Base-by-base conservation (phyloP, 1,140 invertebrate genomes). In the Nasonia longicornis region DNA sequence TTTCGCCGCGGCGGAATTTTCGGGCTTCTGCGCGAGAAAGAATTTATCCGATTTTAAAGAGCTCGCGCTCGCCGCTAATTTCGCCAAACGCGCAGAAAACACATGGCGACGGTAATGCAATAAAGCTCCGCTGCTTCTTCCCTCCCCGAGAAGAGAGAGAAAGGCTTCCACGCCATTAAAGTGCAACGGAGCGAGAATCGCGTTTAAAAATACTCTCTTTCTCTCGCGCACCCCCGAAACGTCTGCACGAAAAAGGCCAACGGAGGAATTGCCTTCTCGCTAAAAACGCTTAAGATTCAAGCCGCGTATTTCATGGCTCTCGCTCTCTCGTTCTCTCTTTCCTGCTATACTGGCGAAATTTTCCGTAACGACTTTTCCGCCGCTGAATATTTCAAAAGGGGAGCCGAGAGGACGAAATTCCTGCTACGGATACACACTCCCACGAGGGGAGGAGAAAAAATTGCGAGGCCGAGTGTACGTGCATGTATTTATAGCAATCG, bases 201-300 rank as follows among this genome's bases (percentile, higher is more conserved):
- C 31, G 29, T 63, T 29, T 58, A 73, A 79, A 73, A 71, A 31
- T 16, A 73, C 52, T 58, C 26, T 26, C 26, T 26, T 26, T 26
- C 26, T 26, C 52, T 42, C 12, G 42, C 42, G 14, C 48, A 45
- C 16, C 22, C 52, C 20, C 12, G 2, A 73, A 79, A 70, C n/a
- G 52, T 29, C 20, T 26, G 66, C 8, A 20, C 12, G 11, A 35
- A 42, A 20, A 73, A 14, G 20, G 35, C 20, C 29, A 63, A 38
- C 29, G 38, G 16, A 29, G 38, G 31, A 42, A 63, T 69, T 82
- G 22, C 38, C 35, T 73, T 38, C 66, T 16, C 58, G 58, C 72
- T 72, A 73, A 58, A 58, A 66, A 72, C 67, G 38, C 58, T 75
- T 35, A 64, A 73, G 70, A 74, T 78, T 78, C 67, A 42, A 16